Percentiles rank a stretch among this genome's conserved stretches.
phyloP scores from a whole-genome alignment of 2,797 vertebrate genomes.

The Cephalopachus bancanus region DNA sequence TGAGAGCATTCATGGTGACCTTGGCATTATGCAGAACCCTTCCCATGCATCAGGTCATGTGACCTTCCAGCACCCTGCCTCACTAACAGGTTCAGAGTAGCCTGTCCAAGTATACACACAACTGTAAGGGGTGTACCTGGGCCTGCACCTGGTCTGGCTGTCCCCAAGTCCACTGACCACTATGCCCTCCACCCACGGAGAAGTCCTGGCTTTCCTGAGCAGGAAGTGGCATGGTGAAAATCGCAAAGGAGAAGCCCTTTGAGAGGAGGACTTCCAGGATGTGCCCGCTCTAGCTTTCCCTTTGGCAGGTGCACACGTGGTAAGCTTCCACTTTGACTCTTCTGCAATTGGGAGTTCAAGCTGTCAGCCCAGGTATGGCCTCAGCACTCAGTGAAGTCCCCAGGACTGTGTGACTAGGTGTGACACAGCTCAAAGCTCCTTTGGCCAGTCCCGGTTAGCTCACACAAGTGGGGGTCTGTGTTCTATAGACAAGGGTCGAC shows the following conservation, averaged over 20 bases:
- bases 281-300: rapidly evolving
- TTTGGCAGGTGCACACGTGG: neutral
- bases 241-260: no score
- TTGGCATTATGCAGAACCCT: rapidly evolving
- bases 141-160: neutral
- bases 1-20: rapidly evolving
- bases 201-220: neutral
- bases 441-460: rapidly evolving
- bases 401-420: rapidly evolving
- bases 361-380: rapidly evolving
- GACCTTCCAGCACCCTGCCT: neutral
- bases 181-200: no score
- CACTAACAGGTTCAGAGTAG: neutral
- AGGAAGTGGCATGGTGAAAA: neutral
- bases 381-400: neutral
- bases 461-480: rapidly evolving
- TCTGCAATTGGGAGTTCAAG: neutral
- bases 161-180: neutral
- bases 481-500: neutral
- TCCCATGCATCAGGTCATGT: rapidly evolving
- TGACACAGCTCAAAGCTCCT: rapidly evolving
- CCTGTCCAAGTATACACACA: neutral
- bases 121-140: no score
- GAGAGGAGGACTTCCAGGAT: no score
- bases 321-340: neutral